Evolutionary conservation across 1,140 invertebrate species (phyloP), one percentile per base, ranked within the genome.

Genomic region (Myzus persicae): DNA sequence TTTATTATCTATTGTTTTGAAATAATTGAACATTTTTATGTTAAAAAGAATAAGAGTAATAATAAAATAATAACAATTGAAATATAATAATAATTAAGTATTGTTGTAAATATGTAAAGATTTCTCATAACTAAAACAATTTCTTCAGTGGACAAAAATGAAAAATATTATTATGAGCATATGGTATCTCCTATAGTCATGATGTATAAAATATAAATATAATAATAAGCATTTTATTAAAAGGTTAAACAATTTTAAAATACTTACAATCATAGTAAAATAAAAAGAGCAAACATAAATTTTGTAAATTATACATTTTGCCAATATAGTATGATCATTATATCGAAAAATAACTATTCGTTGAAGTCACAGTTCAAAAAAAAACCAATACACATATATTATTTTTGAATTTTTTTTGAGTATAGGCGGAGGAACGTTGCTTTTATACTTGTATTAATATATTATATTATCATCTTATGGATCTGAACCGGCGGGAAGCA

Each of bases 1-100:
- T 87, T 87, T 46, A 48, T 87, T 87, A 87, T 48, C 85, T 44
- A 46, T 87, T 87, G 85, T 87, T 46, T 87, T 87, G 11, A 46
- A 46, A 87, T 87, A 87, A 46, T 87, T 87, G 31, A 46, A 42
- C 31, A n/a, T n/a, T 36, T 46, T 87, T 87, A 87, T 8, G 44
- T 46, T 87, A 40, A 87, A 87, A 87, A 87, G 4, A 48, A 87
- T 87, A 87, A 87, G 22, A 85, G 14, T 82, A 51, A 24, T 81
- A 38, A 81, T 81, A 36, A 82, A 20, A 81, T 42, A 40, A 85
- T 85, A 85, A 87, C 85, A 87, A 87, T 87, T 87, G 85, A 48
- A 87, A 18, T 87, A 87, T 36, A 44, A n/a, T 87, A 87, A 87
- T 42, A 20, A 38, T 38, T 81, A 31, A 84, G 31, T 85, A 44